Conservation (phyloP, 2,888 invertebrate species). For the Polymixis flavicincta region DNA sequence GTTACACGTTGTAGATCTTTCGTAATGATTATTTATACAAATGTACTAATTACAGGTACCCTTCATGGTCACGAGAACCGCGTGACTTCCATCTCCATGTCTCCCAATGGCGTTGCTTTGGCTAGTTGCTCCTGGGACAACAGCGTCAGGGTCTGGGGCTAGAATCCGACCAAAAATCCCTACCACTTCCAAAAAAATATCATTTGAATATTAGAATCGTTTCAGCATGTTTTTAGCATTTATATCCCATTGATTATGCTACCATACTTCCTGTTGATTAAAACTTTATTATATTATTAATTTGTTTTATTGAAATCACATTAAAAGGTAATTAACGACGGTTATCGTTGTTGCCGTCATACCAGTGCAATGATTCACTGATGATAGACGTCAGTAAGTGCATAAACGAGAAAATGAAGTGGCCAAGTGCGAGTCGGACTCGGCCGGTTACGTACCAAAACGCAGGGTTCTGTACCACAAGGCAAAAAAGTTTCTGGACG, state of each 20-base stretch:
- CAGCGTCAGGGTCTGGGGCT: constrained; percentile 96
- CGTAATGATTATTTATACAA: background rate
- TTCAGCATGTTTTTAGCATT: constrained; percentile 22
- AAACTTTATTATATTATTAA: constrained; percentile 40
- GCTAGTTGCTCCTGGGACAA: constrained; percentile 98
- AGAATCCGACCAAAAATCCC: constrained; percentile 68
- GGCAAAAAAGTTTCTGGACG: too few relatives aligned
- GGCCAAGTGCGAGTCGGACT: too few relatives aligned
- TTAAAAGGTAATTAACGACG: background rate
- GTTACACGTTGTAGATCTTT: background rate
- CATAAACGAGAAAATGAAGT: too few relatives aligned
- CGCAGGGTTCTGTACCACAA: too few relatives aligned
- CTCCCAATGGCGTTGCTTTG: constrained; percentile 96
- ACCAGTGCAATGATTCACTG: background rate
- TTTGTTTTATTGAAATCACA: constrained; percentile 42
- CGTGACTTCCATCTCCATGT: constrained; percentile 95
- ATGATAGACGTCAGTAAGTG: background rate
- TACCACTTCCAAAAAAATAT: background rate
- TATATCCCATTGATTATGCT: constrained; percentile 20
- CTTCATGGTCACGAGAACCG: constrained; percentile 96
- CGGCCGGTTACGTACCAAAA: too few relatives aligned
- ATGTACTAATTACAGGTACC: constrained; percentile 90
- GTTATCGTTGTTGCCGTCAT: background rate
- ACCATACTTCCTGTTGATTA: constrained; percentile 50
- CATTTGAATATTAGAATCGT: constrained; percentile 3